Percentiles rank a stretch among this genome's conserved stretches.
Conservation (phyloP, 1,140 invertebrate genomes). For the Danaus plexippus region DNA sequence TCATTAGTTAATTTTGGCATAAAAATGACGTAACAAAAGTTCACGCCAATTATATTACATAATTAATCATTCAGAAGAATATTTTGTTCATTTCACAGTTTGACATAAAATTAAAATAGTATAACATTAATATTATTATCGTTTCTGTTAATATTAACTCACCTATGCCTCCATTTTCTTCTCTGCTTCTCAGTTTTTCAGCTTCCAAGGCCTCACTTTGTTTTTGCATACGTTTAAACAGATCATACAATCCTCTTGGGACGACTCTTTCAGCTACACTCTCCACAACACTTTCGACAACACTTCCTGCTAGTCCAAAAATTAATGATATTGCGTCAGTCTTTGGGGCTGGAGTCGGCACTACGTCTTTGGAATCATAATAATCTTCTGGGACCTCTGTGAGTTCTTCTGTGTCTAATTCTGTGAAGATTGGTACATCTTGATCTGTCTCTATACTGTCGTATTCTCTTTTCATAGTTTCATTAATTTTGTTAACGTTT, state of each 20-base stretch:
- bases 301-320: constrained; percentile 60
- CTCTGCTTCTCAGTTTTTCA: constrained; percentile 60
- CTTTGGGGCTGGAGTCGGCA: constrained; percentile 54
- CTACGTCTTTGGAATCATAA: constrained; percentile 58
- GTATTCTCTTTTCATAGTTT: constrained; percentile 23
- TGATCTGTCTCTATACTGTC: constrained; percentile 29
- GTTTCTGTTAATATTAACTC: not conserved
- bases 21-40: no score
- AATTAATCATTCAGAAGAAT: no score
- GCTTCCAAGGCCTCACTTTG: constrained; percentile 62
- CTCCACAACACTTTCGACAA: constrained; percentile 63
- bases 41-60: no score
- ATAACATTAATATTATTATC: not conserved
- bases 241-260: constrained; percentile 56
- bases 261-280: constrained; percentile 61
- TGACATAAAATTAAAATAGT: no score
- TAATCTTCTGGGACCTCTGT: constrained; percentile 62
- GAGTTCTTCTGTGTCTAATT: constrained; percentile 48
- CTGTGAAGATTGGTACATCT: constrained; percentile 52
- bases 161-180: constrained; percentile 70
- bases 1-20: no score
- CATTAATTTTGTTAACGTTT: constrained; percentile 5
- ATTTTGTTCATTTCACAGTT: no score
- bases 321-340: constrained; percentile 57
- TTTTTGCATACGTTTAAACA: constrained; percentile 62